Evolutionary conservation across 2,888 invertebrate species (phyloP), one percentile per base, ranked within the genome.

Genomic region (Drosophila dives): DNA sequence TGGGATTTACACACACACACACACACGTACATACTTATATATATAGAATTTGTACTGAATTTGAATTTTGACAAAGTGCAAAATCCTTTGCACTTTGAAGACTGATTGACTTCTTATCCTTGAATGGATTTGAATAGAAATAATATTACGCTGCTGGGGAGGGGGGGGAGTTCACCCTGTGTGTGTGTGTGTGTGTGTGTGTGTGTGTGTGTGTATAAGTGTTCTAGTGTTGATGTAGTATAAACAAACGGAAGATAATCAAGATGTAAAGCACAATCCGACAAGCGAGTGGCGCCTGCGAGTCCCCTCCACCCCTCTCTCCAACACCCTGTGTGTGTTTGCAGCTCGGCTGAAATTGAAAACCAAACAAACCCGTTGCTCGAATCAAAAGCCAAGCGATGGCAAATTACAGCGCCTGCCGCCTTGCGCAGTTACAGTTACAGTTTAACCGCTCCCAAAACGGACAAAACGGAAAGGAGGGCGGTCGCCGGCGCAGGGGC

Each of bases 101-200:
- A 85, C 90, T 90, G 91, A 90, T 90, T 90, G 91, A 90, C 91
- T 91, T 90, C 91, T 90, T 91, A 90, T 91, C 84, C 88, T 90
- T 87, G 91, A 89, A 81, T 80, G 78, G 81, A 91, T 90, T 91
- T 84, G 84, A 90, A 91, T 91, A 77, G 83, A 81, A 84, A 87
- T 85, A 76, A 70, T 82, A 75, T 80, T 89, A 75, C 68, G 53
- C 40, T 17, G 34, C 26, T 20, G 20, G 26, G 8, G 38, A 34
- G 49, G 72, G 70, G 64, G 63, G 68, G 69, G 64, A 71, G 15
- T 17, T 20, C 45, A 6, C 32, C 40, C 40, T 54, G 15, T 45
- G 29, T 36, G 26, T 23, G 33, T 38, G 38, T 17, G 61, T 36
- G 63, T 38, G 32, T 29, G 29, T 20, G 26, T 40, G 36, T 20